Evolutionary conservation across 2,797 vertebrate species (phyloP), one percentile per base, ranked within the genome.

Genomic region (Eulemur coronatus): DNA sequence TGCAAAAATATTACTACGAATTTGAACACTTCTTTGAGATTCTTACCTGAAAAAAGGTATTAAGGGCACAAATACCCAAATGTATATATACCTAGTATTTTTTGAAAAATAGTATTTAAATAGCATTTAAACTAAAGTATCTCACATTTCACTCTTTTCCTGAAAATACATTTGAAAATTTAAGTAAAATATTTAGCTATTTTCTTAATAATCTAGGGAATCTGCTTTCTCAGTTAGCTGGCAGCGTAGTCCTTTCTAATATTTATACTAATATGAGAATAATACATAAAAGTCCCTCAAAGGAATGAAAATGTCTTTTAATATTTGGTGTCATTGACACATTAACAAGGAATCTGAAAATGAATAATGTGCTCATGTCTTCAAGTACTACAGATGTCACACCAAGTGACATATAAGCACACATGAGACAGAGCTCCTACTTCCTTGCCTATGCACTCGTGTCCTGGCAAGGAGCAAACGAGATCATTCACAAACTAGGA

Each of bases 401-500:
- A 86, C 79, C 80, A 57, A 96, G n/a, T 28, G 67, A 57, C 94
- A 20, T 1, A 59, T 35, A 46, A 97, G 48, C 65, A 26, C 93
- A 79, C 96, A 97, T 9, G 61, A 89, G 57, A 95, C 38, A 72
- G 72, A 95, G 59, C 75, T 10, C 35, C 24, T 17, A 30, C 65
- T 94, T 90, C 0, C 79, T 84, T 93, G 82, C 75, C 35, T 78
- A 2, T 11, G n/a, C 46, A 89, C 69, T 75, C 46, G 22, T 85
- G 65, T 95, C 94, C 55, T 96, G 70, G 43, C 35, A 95, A 87
- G 79, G 88, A 87, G 72, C 94, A 95, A 97, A 97, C 92, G 15
- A 94, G 97, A n/a, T 95, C 95, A 59, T 50, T 97, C 79, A 87
- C 9, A 96, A 98, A 69, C 89, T 95, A 92, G 91, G 91, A 69